Base-by-base conservation (phyloP, 2,113 vertebrate genomes). In the Austrofundulus limnaeus region DNA sequence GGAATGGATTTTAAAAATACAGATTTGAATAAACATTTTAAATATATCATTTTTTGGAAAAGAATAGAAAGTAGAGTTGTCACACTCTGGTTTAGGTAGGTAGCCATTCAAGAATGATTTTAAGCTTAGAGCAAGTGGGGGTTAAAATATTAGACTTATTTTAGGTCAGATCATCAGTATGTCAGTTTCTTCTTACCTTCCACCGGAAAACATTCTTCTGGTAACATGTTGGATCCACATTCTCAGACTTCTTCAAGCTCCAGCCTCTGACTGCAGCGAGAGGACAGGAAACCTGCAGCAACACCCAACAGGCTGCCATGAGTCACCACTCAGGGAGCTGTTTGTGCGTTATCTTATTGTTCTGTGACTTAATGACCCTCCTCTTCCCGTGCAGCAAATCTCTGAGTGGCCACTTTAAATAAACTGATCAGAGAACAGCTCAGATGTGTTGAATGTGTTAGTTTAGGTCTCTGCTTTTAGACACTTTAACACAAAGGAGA, bases 171-270 rank as follows among this genome's bases (percentile, higher is more conserved):
- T 41, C 21, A 12, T 49, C 16, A 28, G 20, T 34, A 79, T 80
- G 83, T 68, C n/a, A 39, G 66, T 56, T 61, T 50, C 47, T 70
- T 52, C 45, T 43, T 49, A 34, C 31, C n/a, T 13, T 71, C 76
- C 57, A 19, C 70, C 34, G 59, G 20, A 58, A 39, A 51, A 55
- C 34, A 20, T 8, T 78, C 69, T 63, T 48, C 75, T 50, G 72
- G 65, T 19, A 64, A 64, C 87, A 87, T 87, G 45, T 81, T 55
- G 75, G 63, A 59, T 4, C 2, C 59, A 68, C 83, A 87, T 84
- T 23, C n/a, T 31, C 20, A 0, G 49, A 11, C 34, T 6, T 17
- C 54, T 54, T 39, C 54, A 50, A 57, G 53, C 14, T 66, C 58
- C 50, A 15, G 52, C 56, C 58, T 64, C 55, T 56, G 68, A 69